phyloP scores from a whole-genome alignment of 2,113 vertebrate genomes.

The Antigone vipio region DNA sequence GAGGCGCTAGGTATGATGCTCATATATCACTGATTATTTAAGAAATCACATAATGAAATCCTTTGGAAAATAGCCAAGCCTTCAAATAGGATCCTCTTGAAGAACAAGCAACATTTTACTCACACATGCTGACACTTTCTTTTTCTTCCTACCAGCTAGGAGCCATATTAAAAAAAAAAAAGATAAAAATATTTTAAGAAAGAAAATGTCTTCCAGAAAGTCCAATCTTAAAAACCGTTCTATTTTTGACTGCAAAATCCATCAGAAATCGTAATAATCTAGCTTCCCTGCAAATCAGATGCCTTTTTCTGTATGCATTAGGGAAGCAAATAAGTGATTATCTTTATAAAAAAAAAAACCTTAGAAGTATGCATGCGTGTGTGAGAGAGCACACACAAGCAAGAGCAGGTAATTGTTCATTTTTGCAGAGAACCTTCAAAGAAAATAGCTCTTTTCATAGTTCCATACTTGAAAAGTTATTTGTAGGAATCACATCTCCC shows the following conservation, averaged over 20 bases:
- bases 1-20: neutral
- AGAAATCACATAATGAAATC: neutral
- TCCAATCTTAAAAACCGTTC: neutral
- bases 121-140: neutral
- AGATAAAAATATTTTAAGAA: neutral
- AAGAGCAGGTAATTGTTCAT: slow-evolving; percentile 59
- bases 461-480: slow-evolving; percentile 64
- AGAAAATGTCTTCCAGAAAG: neutral
- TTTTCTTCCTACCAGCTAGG: neutral
- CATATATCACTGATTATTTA: neutral
- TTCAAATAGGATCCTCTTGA: slow-evolving; percentile 1
- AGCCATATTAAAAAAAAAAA: neutral
- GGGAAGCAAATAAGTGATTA: slow-evolving; percentile 36
- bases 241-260: slow-evolving; percentile 42
- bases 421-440: slow-evolving; percentile 64
- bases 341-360: neutral
- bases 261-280: slow-evolving; percentile 48
- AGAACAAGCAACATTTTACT: slow-evolving; percentile 37
- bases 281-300: slow-evolving; percentile 28
- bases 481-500: slow-evolving; percentile 64
- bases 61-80: neutral
- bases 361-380: neutral
- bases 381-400: neutral
- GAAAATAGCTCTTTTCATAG: slow-evolving; percentile 70
- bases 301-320: slow-evolving; percentile 2